Conservation (phyloP, 2,888 invertebrate genomes). For the Beris morrisii region DNA sequence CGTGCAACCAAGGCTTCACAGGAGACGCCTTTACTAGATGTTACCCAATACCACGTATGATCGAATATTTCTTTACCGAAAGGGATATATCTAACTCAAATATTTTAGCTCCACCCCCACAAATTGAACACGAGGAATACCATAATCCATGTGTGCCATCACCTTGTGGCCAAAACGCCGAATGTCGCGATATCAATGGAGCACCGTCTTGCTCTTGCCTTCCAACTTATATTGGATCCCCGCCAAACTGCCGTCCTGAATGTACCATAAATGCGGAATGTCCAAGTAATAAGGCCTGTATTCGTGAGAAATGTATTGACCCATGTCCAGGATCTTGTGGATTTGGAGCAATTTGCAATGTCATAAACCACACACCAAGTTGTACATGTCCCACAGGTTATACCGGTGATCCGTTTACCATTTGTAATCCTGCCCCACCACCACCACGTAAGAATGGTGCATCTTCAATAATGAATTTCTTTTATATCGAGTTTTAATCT, state of each 20-base stretch:
- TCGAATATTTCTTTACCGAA: neutral
- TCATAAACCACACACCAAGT: slow-evolving; percentile 69
- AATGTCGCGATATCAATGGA: slow-evolving; percentile 66
- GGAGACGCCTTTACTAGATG: slow-evolving; percentile 76
- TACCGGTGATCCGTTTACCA: slow-evolving; percentile 70
- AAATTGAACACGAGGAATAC: slow-evolving; percentile 48
- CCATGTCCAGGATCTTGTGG: slow-evolving; percentile 75
- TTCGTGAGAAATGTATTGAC: slow-evolving; percentile 69
- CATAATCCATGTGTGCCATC: slow-evolving; percentile 69
- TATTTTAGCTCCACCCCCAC: slow-evolving; percentile 30
- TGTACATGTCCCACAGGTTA: slow-evolving; percentile 66
- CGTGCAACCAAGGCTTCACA: slow-evolving; percentile 67
- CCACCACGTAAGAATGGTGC: slow-evolving; percentile 41
- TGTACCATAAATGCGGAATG: slow-evolving; percentile 73
- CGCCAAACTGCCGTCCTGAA: slow-evolving; percentile 73
- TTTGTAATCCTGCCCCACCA: slow-evolving; percentile 58
- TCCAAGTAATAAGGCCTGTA: slow-evolving; percentile 68
- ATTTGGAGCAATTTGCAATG: slow-evolving; percentile 63
- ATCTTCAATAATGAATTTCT: slow-evolving; percentile 48
- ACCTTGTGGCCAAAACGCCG: slow-evolving; percentile 73
- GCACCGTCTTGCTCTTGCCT: slow-evolving; percentile 68
- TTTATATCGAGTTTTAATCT: too few relatives aligned
- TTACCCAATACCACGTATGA: slow-evolving; percentile 57
- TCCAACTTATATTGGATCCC: slow-evolving; percentile 66
- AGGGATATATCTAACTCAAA: slow-evolving; percentile 38